These are phyloP conservation scores for Yasuhikotakia modesta DNA, from an alignment of 2,797 vertebrate genomes.

Conservation along the genomic window DNA sequence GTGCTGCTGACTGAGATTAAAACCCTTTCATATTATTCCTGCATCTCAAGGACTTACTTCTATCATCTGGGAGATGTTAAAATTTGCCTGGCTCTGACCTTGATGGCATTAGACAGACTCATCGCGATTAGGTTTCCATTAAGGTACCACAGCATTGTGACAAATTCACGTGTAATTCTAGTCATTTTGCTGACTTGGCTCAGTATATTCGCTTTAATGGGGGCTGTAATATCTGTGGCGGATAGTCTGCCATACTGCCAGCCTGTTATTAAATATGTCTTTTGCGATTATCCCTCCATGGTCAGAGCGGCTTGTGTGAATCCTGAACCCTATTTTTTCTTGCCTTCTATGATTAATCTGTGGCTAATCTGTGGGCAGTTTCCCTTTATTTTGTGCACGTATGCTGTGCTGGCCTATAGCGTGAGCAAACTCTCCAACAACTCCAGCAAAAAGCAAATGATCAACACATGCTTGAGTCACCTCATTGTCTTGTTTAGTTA, in stretches of 20 bases:
- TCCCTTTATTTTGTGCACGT: constrained; percentile 47
- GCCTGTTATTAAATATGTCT: constrained; percentile 50
- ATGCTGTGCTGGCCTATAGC: constrained; percentile 46
- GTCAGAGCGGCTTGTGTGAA: constrained; percentile 56
- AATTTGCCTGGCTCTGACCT: constrained; percentile 38
- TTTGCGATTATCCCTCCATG: constrained; percentile 51
- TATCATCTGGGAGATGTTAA: constrained; percentile 50
- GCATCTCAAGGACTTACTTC: constrained; percentile 42
- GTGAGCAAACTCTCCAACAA: constrained; percentile 42
- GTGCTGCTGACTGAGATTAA: constrained; percentile 49
- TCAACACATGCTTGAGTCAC: constrained; percentile 48
- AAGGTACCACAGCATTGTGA: constrained; percentile 56
- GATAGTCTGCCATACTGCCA: constrained; percentile 55
- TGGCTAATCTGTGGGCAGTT: constrained; percentile 15
- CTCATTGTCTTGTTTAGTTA: constrained; percentile 41
- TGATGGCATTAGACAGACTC: constrained; percentile 58
- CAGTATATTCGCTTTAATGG: background rate
- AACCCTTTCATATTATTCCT: constrained; percentile 53
- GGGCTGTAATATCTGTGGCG: background rate
- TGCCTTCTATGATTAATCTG: background rate
- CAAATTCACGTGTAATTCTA: constrained; percentile 31
- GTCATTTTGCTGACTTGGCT: constrained; percentile 47
- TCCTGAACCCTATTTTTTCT: constrained; percentile 45
- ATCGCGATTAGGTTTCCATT: constrained; percentile 53
- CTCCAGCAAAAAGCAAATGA: constrained; percentile 9